phyloP scores from a whole-genome alignment of 2,113 vertebrate genomes.

The Pleuronectes platessa region DNA sequence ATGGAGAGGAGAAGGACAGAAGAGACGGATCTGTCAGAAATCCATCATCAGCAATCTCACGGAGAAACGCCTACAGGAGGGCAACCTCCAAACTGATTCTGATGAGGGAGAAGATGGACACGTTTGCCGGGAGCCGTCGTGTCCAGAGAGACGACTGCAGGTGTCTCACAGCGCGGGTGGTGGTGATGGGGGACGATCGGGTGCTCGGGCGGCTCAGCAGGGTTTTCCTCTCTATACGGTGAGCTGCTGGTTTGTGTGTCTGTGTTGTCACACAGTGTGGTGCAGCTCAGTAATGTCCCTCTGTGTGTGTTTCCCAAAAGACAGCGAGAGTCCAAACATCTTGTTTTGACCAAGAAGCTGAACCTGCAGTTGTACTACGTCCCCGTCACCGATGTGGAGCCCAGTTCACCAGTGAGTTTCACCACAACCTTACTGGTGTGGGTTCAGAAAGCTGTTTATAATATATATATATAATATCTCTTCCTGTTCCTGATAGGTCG shows the following conservation, averaged over 20 bases:
- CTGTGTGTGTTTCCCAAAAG: conserved; percentile 27
- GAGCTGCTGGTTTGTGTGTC: not conserved
- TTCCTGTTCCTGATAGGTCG: conserved; percentile 34
- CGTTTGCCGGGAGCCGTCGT: conserved; percentile 11
- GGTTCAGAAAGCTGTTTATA: not conserved
- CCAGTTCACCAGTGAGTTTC: conserved; percentile 35
- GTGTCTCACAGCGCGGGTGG: conserved; percentile 83
- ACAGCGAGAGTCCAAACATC: conserved; percentile 79
- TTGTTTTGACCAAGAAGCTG: conserved; percentile 83
- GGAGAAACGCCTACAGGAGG: conserved; percentile 82
- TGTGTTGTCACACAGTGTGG: no score
- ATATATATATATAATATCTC: not conserved
- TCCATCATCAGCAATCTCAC: not conserved
- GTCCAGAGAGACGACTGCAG: conserved; percentile 56
- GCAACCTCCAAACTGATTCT: conserved; percentile 61
- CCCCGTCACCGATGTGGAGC: conserved; percentile 64
- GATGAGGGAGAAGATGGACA: conserved; percentile 71
- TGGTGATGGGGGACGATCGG: conserved; percentile 88
- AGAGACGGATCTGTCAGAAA: not conserved
- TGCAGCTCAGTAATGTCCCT: not conserved
- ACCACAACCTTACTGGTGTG: not conserved
- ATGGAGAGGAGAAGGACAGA: not conserved
- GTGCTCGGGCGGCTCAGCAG: conserved; percentile 85
- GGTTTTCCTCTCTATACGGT: conserved; percentile 86
- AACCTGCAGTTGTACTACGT: conserved; percentile 89